phyloP scores from a whole-genome alignment of 1,140 invertebrate species.

The Drosophila sturtevanti region DNA sequence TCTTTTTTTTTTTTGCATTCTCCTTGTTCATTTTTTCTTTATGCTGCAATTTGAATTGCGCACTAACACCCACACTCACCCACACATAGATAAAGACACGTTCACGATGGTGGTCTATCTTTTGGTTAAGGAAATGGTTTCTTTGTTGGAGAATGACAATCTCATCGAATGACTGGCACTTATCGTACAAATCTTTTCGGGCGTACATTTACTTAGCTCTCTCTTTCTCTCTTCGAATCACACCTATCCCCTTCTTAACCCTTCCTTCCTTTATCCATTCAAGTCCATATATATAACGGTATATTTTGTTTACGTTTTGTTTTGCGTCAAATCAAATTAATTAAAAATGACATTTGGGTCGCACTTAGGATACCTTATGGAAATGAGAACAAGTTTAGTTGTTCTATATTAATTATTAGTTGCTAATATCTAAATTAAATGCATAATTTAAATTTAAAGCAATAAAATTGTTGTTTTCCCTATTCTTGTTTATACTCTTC shows the following conservation, averaged over 20 bases:
- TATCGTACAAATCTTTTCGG: conserved; percentile 49
- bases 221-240: neutral
- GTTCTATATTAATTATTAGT: too few species aligned
- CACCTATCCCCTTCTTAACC: too few species aligned
- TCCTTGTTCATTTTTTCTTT: conserved; percentile 63
- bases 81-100: conserved; percentile 12
- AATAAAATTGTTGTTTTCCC: too few species aligned
- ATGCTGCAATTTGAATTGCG: conserved; percentile 65
- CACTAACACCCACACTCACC: conserved; percentile 9
- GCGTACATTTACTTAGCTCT: conserved; percentile 11
- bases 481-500: too few species aligned
- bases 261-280: neutral
- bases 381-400: too few species aligned
- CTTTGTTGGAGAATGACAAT: conserved; percentile 51
- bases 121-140: conserved; percentile 38
- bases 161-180: conserved; percentile 57
- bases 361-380: conserved; percentile 21
- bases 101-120: neutral
- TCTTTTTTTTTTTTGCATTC: conserved; percentile 29
- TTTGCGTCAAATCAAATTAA: conserved; percentile 32
- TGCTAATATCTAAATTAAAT: too few species aligned
- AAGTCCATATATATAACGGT: conserved; percentile 34
- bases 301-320: conserved; percentile 49
- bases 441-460: too few species aligned
- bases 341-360: neutral